Evolutionary conservation across 2,797 vertebrate genomes (phyloP).

Genomic region (Sebastes steindachneri): DNA sequence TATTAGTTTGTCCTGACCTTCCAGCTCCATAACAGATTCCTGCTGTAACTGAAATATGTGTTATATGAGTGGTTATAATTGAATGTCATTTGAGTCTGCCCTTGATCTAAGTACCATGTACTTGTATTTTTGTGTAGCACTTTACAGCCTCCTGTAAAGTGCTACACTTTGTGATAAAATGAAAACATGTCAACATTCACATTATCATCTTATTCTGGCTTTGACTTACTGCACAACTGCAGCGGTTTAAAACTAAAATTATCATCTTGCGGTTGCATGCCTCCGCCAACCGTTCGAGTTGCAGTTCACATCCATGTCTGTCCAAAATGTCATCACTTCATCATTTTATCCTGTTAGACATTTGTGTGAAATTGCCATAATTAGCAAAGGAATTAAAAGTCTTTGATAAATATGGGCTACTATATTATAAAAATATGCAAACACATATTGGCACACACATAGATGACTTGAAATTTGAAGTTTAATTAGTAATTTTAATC

Average conservation of each 20-base stretch:
- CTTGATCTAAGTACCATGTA: constrained; percentile 38
- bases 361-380: too few species aligned
- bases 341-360: too few species aligned
- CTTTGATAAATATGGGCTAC: neutral
- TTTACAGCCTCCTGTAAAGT: constrained; percentile 14
- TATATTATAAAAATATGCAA: neutral
- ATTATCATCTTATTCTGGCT: constrained; percentile 4
- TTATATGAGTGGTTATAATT: constrained; percentile 27
- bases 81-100: constrained; percentile 26
- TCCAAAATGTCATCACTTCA: too few species aligned
- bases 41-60: constrained; percentile 20
- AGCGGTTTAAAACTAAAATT: neutral
- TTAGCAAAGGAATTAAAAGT: neutral
- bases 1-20: constrained; percentile 19
- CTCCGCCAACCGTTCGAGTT: too few species aligned
- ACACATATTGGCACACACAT: neutral
- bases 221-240: neutral
- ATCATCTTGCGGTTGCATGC: too few species aligned
- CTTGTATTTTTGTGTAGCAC: neutral
- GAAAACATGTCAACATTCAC: constrained; percentile 30
- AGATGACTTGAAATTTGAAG: neutral
- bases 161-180: constrained; percentile 34
- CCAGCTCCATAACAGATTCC: constrained; percentile 15
- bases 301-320: too few species aligned
- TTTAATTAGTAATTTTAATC: neutral